Conservation (phyloP, 2,797 vertebrate species). For the Pteronotus mesoamericanus region DNA sequence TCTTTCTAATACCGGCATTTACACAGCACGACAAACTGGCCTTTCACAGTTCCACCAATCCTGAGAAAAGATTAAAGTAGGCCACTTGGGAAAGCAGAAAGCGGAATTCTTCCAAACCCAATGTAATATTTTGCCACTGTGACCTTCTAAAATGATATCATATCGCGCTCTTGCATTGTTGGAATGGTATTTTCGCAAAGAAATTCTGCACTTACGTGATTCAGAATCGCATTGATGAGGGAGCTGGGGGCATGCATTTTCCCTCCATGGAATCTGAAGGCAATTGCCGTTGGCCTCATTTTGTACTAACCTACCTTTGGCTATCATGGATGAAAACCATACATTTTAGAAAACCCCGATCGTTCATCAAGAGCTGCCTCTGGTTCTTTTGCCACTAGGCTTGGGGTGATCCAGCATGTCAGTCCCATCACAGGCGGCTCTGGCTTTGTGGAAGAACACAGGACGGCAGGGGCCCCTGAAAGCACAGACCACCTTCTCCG, state of each 20-base stretch:
- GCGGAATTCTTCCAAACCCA: neutral
- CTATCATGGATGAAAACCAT: neutral
- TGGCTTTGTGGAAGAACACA: neutral
- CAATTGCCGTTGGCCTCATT: neutral
- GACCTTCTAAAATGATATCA: neutral
- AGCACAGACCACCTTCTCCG: neutral
- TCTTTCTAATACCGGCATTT: neutral
- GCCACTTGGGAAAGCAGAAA: neutral
- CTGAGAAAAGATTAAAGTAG: constrained; percentile 24
- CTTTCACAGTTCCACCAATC: constrained; percentile 42
- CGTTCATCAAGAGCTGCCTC: neutral
- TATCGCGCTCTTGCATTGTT: neutral
- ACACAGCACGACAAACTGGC: neutral
- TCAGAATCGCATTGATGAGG: neutral
- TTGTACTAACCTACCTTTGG: neutral
- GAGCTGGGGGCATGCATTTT: too few species aligned
- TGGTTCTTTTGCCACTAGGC: neutral
- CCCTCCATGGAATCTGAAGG: neutral
- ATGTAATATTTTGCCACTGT: neutral
- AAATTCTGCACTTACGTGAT: neutral
- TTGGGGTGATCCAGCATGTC: too few species aligned
- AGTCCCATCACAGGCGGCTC: neutral
- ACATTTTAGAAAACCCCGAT: neutral
- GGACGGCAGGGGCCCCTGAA: rapidly evolving
- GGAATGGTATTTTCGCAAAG: neutral